These are phyloP conservation scores for Cochlearius cochlearius DNA, from an alignment of 2,113 vertebrate genomes.

Conservation along the genomic window DNA sequence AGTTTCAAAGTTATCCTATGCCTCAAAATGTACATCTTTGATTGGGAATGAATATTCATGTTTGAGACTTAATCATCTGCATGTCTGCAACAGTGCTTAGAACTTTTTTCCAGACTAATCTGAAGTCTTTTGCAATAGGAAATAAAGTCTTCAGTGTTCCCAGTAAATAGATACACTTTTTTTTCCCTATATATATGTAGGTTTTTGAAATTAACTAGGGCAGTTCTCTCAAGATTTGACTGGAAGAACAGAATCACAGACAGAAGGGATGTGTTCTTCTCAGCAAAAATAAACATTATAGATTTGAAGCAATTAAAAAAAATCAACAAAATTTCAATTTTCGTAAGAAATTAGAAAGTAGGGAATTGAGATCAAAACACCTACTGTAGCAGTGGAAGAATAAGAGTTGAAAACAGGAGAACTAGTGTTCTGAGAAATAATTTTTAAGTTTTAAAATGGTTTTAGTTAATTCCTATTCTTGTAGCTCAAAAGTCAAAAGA, in stretches of 20 bases:
- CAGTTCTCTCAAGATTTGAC: neutral
- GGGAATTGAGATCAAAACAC: neutral
- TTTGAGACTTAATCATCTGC: neutral
- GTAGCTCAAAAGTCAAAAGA: neutral
- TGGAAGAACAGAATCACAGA: neutral
- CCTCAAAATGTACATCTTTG: neutral
- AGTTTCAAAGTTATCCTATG: neutral
- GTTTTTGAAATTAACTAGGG: neutral
- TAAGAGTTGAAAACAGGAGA: neutral
- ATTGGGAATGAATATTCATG: neutral
- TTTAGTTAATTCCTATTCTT: neutral
- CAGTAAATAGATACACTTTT: neutral
- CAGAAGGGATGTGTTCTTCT: neutral
- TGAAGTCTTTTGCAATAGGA: neutral
- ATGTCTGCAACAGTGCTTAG: neutral
- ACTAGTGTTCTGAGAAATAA: neutral
- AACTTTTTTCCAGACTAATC: neutral
- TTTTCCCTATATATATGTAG: neutral
- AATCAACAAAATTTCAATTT: neutral
- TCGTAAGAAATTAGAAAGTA: neutral
- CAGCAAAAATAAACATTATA: neutral
- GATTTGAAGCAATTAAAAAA: neutral
- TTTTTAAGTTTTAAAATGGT: neutral
- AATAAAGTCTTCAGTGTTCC: neutral
- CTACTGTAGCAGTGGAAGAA: neutral